Conservation (phyloP, 2,888 invertebrate genomes). For the Diogma glabrata region DNA sequence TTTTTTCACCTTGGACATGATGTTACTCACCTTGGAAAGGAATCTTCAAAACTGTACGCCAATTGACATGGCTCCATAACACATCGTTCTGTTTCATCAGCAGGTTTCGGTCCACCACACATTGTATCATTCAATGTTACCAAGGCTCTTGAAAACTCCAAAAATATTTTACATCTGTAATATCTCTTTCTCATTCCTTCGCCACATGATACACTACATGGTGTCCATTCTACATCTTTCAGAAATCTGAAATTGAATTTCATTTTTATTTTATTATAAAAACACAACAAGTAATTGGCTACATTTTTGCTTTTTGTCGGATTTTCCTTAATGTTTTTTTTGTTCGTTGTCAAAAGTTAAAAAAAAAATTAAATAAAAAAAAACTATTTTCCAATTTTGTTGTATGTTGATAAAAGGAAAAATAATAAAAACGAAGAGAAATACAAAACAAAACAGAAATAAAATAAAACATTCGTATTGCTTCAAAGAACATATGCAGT, state of each 20-base stretch:
- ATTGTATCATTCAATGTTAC: conserved; percentile 79
- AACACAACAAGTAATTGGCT: too few relatives aligned
- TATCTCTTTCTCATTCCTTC: conserved; percentile 75
- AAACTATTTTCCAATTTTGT: too few relatives aligned
- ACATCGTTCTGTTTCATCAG: conserved; percentile 71
- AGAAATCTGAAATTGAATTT: conserved; percentile 57
- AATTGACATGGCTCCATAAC: conserved; percentile 63
- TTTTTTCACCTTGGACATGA: neutral
- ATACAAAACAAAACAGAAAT: too few relatives aligned
- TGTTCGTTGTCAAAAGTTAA: too few relatives aligned
- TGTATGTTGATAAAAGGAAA: too few relatives aligned
- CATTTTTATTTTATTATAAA: too few relatives aligned
- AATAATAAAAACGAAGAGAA: too few relatives aligned
- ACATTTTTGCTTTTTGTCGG: too few relatives aligned
- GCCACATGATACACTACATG: conserved; percentile 86
- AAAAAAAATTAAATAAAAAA: too few relatives aligned
- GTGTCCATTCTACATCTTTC: conserved; percentile 78
- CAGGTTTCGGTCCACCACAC: conserved; percentile 76
- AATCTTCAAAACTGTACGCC: conserved; percentile 43
- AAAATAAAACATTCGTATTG: too few relatives aligned
- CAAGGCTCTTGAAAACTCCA: conserved; percentile 82
- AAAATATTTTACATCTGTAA: conserved; percentile 89
- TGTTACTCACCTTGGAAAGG: conserved; percentile 27
- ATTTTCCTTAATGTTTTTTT: too few relatives aligned
- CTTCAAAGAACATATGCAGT: too few relatives aligned